These are phyloP conservation scores for Dynastes hyllus DNA, from an alignment of 2,888 invertebrate genomes.

Conservation along the genomic window DNA sequence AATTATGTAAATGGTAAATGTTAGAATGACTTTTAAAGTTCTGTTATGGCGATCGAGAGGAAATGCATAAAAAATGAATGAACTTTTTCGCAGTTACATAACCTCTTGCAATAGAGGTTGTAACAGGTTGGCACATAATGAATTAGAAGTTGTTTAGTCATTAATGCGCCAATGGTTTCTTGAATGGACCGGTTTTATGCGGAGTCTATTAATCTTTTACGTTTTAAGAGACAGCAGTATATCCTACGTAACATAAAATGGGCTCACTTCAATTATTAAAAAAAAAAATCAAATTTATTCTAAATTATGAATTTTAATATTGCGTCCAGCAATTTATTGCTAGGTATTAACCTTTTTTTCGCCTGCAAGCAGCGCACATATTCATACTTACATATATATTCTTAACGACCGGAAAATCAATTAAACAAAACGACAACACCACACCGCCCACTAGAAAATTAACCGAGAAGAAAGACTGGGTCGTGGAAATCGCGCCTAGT, in stretches of 20 bases:
- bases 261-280: too few relatives aligned
- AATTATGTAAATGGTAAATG: conserved; percentile 24
- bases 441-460: conserved; percentile 35
- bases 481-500: conserved; percentile 8
- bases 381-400: background rate
- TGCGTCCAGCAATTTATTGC: too few relatives aligned
- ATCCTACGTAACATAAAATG: too few relatives aligned
- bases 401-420: conserved; percentile 30
- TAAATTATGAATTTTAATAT: too few relatives aligned
- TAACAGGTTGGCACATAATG: background rate
- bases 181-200: conserved; percentile 3
- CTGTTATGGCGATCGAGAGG: background rate
- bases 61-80: conserved; percentile 27
- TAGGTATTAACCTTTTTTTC: background rate
- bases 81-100: conserved; percentile 24
- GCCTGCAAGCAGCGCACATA: background rate
- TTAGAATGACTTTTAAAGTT: conserved; percentile 15
- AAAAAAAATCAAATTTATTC: too few relatives aligned
- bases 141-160: conserved; percentile 20
- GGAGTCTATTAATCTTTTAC: too few relatives aligned
- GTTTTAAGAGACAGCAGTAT: too few relatives aligned
- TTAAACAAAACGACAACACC: conserved; percentile 16
- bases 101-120: conserved; percentile 5
- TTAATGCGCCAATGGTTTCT: background rate
- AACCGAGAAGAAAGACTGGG: background rate